Evolutionary conservation across 2,888 invertebrate species (phyloP).

Genomic region (Alitta virens): DNA sequence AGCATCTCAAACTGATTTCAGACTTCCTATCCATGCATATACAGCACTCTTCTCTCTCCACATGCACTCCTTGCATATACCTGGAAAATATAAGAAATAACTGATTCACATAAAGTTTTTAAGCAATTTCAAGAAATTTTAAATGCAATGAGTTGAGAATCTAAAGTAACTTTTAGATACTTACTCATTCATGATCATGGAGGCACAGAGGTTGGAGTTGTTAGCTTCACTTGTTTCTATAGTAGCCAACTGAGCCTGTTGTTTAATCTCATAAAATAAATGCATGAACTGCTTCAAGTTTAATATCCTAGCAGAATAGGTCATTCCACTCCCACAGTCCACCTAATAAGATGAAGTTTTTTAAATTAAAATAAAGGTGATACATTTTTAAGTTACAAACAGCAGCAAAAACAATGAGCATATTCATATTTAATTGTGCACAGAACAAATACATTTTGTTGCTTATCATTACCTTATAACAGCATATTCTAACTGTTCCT

Average conservation of each 20-base stretch:
- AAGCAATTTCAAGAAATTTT: too few relatives aligned
- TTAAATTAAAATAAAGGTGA: too few relatives aligned
- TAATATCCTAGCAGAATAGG: slow-evolving; percentile 65
- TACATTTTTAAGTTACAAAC: too few relatives aligned
- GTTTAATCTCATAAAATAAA: slow-evolving; percentile 58
- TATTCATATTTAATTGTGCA: too few relatives aligned
- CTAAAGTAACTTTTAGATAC: too few relatives aligned
- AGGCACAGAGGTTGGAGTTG: slow-evolving; percentile 38
- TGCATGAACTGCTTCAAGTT: slow-evolving; percentile 68
- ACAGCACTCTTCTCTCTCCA: slow-evolving; percentile 66
- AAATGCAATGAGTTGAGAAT: too few relatives aligned
- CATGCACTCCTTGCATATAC: not conserved
- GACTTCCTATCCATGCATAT: slow-evolving; percentile 72
- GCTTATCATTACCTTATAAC: slow-evolving; percentile 50
- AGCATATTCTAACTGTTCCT: slow-evolving; percentile 65
- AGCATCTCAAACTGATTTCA: slow-evolving; percentile 69
- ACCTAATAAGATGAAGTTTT: too few relatives aligned
- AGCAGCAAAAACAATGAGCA: too few relatives aligned
- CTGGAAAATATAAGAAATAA: too few relatives aligned
- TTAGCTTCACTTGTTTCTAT: slow-evolving; percentile 20
- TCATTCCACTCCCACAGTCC: slow-evolving; percentile 60
- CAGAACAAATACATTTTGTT: too few relatives aligned
- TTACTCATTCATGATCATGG: slow-evolving; percentile 47
- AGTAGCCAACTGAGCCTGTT: slow-evolving; percentile 39
- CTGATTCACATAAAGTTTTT: too few relatives aligned